These are phyloP conservation scores for Clivina fossor DNA, from an alignment of 2,888 invertebrate species.

Conservation along the genomic window DNA sequence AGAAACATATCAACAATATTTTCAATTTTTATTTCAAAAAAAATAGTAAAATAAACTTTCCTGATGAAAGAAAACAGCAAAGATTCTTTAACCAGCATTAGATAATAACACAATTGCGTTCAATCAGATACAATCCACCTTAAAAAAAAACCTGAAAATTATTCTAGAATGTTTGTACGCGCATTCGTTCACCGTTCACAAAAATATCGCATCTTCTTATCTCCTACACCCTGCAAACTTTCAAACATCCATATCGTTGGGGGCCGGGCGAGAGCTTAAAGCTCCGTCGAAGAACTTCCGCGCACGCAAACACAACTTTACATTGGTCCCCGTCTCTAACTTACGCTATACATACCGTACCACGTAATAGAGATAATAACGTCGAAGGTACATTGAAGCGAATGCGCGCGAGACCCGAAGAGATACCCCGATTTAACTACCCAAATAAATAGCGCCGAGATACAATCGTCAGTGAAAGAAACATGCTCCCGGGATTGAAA, in stretches of 20 bases:
- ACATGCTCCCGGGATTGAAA: conserved; percentile 35
- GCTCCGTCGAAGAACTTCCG: background rate
- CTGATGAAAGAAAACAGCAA: no score
- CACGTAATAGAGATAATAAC: conserved; percentile 26
- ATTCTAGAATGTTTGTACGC: no score
- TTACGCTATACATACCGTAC: background rate
- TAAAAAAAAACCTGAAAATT: no score
- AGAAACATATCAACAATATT: no score
- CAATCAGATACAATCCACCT: no score
- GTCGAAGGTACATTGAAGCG: conserved; percentile 3
- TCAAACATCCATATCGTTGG: background rate
- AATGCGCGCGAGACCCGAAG: background rate
- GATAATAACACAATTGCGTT: no score
- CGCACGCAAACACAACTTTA: background rate
- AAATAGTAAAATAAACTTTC: no score
- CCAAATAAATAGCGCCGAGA: conserved; percentile 33
- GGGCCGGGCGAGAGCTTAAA: conserved; percentile 4
- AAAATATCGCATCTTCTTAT: no score
- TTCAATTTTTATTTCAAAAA: no score
- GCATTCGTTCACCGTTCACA: no score
- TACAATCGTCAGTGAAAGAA: conserved; percentile 33
- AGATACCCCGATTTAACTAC: conserved; percentile 32
- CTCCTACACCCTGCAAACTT: no score
- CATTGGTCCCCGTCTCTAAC: background rate
- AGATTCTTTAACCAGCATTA: no score